Evolutionary conservation across 2,113 vertebrate species (phyloP).

Genomic region (Microcebus griseorufus): DNA sequence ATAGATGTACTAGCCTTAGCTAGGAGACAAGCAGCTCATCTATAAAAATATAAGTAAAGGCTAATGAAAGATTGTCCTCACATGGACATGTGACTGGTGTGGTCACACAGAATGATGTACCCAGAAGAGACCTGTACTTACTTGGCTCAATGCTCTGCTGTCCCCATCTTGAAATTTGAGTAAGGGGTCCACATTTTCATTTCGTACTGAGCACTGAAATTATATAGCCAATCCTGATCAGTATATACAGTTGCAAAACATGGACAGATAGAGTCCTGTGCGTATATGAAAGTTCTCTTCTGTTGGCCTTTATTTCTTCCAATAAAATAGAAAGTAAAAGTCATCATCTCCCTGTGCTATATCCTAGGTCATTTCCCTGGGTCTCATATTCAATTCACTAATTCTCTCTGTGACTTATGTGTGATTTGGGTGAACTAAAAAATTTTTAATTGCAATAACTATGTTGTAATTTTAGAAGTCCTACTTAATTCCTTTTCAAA

Average conservation of each 20-base stretch:
- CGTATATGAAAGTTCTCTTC: background rate
- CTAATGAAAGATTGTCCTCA: background rate
- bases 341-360: background rate
- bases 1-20: background rate
- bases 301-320: background rate
- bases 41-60: background rate
- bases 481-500: background rate
- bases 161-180: background rate
- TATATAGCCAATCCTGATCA: background rate
- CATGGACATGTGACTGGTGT: background rate
- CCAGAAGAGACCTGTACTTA: too few relatives aligned
- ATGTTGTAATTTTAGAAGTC: background rate
- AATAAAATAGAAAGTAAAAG: background rate
- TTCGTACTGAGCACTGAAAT: background rate
- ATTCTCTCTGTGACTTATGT: background rate
- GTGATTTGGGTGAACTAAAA: background rate
- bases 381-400: background rate
- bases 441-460: background rate
- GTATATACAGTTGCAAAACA: background rate
- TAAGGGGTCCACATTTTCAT: background rate
- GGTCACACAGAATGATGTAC: too few relatives aligned
- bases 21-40: background rate
- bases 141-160: background rate
- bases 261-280: rapidly evolving
- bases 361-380: background rate